A percentile compares a stretch with the other conserved stretches of the same genome.
phyloP scores from a whole-genome alignment of 1,140 invertebrate genomes.

The Gryon sp. region DNA sequence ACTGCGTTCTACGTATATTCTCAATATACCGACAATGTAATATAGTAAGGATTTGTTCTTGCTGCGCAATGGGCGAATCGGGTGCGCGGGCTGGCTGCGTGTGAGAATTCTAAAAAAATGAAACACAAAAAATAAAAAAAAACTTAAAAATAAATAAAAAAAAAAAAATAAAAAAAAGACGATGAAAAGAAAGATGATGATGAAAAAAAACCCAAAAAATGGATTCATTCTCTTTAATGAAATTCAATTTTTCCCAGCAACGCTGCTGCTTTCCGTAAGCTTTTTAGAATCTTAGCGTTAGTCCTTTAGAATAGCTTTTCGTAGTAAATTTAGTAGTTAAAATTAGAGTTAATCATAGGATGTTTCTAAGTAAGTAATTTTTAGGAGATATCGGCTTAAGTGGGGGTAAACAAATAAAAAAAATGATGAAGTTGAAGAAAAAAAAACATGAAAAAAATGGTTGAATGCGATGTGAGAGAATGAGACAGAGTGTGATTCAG shows the following conservation, averaged over 20 bases:
- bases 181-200: slow-evolving; percentile 29
- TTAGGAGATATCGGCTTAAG: slow-evolving; percentile 74
- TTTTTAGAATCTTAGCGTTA: slow-evolving; percentile 72
- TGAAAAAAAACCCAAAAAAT: slow-evolving; percentile 58
- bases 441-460: no score
- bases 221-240: slow-evolving; percentile 62
- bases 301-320: slow-evolving; percentile 69
- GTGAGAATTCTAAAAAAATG: slow-evolving; percentile 57
- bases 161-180: slow-evolving; percentile 40
- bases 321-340: slow-evolving; percentile 62
- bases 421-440: no score
- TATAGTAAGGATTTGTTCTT: slow-evolving; percentile 73
- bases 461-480: slow-evolving; percentile 27
- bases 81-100: slow-evolving; percentile 74
- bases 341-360: slow-evolving; percentile 66
- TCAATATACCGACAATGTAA: slow-evolving; percentile 72
- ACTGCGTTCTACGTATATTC: slow-evolving; percentile 67
- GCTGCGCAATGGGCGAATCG: slow-evolving; percentile 74
- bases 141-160: slow-evolving; percentile 37
- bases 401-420: slow-evolving; percentile 19
- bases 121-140: slow-evolving; percentile 43
- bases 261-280: slow-evolving; percentile 74
- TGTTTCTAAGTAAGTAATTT: slow-evolving; percentile 75
- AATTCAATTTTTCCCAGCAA: slow-evolving; percentile 67
- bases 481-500: slow-evolving; percentile 52